These are phyloP conservation scores for Lethenteron reissneri DNA, from an alignment of 2,113 vertebrate species.

Conservation along the genomic window DNA sequence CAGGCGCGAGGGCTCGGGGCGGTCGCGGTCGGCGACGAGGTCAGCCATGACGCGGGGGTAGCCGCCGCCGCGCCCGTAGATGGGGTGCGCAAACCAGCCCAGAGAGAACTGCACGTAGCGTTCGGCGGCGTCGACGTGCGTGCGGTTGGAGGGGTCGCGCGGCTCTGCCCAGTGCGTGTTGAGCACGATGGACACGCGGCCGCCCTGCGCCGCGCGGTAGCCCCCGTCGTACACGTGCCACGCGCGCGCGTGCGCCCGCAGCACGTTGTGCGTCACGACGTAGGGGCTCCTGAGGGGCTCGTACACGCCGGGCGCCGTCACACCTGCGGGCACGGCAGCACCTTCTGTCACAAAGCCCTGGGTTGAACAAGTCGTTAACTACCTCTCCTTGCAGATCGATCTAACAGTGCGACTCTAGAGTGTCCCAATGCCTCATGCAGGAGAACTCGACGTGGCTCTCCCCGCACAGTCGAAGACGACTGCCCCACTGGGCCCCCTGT, in stretches of 20 bases:
- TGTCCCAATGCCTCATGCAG: too few relatives aligned
- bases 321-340: neutral
- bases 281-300: neutral
- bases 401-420: too few relatives aligned
- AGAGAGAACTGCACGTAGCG: conserved; percentile 3
- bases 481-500: too few relatives aligned
- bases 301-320: neutral
- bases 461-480: too few relatives aligned
- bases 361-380: too few relatives aligned
- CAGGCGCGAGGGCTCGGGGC: neutral
- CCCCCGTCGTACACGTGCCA: neutral
- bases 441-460: too few relatives aligned
- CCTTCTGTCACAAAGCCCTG: too few relatives aligned
- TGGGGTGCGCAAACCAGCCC: conserved; percentile 2
- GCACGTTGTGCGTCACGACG: neutral
- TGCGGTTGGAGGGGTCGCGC: neutral
- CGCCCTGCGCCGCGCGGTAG: neutral
- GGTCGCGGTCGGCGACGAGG: neutral
- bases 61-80: neutral
- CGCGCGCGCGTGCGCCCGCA: neutral
- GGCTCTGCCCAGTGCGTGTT: neutral
- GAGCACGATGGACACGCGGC: neutral
- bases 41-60: neutral
- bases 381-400: too few relatives aligned
- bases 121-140: neutral